These are phyloP conservation scores for Hippolais icterina DNA, from an alignment of 2,113 vertebrate species.

Conservation along the genomic window DNA sequence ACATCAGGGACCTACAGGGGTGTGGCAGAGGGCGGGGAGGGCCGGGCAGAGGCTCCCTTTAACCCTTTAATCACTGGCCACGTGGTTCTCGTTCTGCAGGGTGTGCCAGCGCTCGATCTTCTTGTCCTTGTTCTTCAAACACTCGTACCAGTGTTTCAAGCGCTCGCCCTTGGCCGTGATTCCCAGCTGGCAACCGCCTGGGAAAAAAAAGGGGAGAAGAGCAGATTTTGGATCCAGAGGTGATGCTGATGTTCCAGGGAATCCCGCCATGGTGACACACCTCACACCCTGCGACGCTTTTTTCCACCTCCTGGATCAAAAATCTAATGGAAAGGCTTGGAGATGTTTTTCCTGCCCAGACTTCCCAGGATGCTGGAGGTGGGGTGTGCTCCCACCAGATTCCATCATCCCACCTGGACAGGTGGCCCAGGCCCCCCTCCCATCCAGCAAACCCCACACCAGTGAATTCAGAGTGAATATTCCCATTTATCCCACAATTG, in stretches of 20 bases:
- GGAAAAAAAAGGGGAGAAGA: background rate
- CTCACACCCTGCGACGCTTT: accelerated
- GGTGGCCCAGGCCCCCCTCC: accelerated
- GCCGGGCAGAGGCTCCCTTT: constrained; percentile 2
- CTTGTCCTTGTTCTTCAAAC: constrained; percentile 98
- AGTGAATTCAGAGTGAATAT: background rate
- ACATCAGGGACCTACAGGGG: constrained; percentile 28
- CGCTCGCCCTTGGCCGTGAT: constrained; percentile 95
- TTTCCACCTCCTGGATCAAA: background rate
- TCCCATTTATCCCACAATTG: background rate
- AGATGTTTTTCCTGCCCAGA: background rate
- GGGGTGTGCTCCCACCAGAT: background rate
- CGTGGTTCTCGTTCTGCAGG: constrained; percentile 86
- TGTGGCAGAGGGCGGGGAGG: constrained; percentile 17
- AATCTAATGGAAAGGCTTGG: background rate
- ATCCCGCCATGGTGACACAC: accelerated
- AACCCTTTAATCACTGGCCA: constrained; percentile 87
- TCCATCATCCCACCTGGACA: background rate
- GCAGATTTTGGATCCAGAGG: accelerated
- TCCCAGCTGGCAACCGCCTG: constrained; percentile 90
- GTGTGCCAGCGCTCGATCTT: constrained; percentile 98
- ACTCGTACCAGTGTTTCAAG: constrained; percentile 98
- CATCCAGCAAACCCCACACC: accelerated
- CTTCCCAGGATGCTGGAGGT: background rate
- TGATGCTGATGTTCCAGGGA: background rate